A percentile compares a stretch with the other conserved stretches of the same genome.
Conservation (phyloP, 1,140 invertebrate species). For the Bombus polaris region DNA sequence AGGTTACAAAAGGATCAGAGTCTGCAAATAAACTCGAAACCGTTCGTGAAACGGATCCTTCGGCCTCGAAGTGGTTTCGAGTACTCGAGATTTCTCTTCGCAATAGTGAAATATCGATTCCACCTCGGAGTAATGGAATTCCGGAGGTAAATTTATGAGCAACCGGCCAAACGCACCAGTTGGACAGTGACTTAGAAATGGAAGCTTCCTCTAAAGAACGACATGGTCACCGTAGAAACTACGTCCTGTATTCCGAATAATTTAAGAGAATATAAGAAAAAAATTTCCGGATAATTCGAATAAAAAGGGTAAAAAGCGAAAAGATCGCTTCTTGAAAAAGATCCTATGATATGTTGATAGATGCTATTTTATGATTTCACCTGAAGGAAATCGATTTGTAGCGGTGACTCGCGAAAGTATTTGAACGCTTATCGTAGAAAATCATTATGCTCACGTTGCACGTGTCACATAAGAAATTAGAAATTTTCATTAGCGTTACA, state of each 20-base stretch:
- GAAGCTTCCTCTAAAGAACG: neutral
- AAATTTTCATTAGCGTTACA: too few relatives aligned
- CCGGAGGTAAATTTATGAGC: constrained; percentile 75
- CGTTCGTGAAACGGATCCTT: constrained; percentile 6
- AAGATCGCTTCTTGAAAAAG: too few relatives aligned
- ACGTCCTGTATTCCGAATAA: neutral
- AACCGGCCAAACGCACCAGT: neutral
- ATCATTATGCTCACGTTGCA: too few relatives aligned
- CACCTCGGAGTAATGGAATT: constrained; percentile 74
- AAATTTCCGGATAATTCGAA: too few relatives aligned
- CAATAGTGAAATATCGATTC: constrained; percentile 73
- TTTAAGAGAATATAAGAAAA: neutral
- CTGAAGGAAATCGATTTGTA: too few relatives aligned
- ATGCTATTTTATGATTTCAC: too few relatives aligned
- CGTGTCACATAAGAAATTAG: accelerated
- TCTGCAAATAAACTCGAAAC: constrained; percentile 44
- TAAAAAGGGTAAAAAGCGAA: too few relatives aligned
- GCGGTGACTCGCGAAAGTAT: too few relatives aligned
- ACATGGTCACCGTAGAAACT: neutral
- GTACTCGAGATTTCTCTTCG: constrained; percentile 47
- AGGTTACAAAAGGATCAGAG: constrained; percentile 11
- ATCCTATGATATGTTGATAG: too few relatives aligned
- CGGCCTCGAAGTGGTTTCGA: constrained; percentile 44
- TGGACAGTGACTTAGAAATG: neutral
- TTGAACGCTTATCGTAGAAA: too few relatives aligned